These are phyloP conservation scores for Latrodectus hesperus DNA, from an alignment of 2,888 invertebrate genomes.

Conservation along the genomic window DNA sequence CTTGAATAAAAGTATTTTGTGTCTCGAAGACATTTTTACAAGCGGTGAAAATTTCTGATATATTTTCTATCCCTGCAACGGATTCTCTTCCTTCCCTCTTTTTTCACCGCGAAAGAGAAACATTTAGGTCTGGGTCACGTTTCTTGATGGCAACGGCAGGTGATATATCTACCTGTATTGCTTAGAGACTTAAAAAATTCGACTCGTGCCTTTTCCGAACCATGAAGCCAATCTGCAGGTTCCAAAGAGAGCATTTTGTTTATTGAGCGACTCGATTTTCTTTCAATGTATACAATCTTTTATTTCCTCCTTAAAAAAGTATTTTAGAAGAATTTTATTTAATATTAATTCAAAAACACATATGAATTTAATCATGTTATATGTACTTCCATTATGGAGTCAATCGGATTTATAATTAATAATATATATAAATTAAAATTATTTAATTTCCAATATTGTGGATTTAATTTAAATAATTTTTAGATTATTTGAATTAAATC, in stretches of 20 bases:
- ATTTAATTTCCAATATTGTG: too few relatives aligned
- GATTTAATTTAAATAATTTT: too few relatives aligned
- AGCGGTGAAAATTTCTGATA: conserved; percentile 11
- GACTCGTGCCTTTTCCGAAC: neutral
- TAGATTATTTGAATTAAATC: too few relatives aligned
- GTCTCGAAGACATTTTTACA: neutral
- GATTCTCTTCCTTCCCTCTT: conserved; percentile 27
- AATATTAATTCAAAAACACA: too few relatives aligned
- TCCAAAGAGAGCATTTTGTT: neutral
- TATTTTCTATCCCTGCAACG: conserved; percentile 40
- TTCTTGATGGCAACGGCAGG: conserved; percentile 36
- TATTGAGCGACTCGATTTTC: neutral
- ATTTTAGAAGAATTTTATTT: too few relatives aligned
- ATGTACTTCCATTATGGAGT: too few relatives aligned
- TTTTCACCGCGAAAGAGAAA: conserved; percentile 32
- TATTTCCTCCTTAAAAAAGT: neutral
- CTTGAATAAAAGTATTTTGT: too few relatives aligned
- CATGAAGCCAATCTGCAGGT: too few relatives aligned
- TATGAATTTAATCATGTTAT: too few relatives aligned
- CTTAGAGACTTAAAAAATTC: neutral
- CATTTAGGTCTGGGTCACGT: conserved; percentile 63
- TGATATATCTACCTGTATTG: conserved; percentile 46
- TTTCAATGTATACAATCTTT: neutral
- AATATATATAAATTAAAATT: too few relatives aligned
- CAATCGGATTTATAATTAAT: too few relatives aligned